Conservation (phyloP, 2,797 vertebrate genomes). For the Pseudochromis fuscus region DNA sequence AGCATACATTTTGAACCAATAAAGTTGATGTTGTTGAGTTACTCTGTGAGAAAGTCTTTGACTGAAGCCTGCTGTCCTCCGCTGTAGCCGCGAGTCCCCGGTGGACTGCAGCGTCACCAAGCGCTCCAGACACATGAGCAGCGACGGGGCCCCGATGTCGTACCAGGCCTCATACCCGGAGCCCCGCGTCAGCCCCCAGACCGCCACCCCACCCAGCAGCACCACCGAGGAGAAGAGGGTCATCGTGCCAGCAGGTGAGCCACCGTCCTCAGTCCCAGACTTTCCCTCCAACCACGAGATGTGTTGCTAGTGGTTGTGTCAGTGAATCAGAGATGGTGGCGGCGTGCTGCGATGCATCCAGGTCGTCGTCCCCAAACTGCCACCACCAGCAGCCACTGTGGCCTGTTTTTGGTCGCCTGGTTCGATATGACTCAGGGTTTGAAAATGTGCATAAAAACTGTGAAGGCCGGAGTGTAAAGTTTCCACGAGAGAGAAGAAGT, state of each 20-base stretch:
- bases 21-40: no score
- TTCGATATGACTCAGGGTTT: conserved; percentile 1
- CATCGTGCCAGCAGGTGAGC: conserved; percentile 87
- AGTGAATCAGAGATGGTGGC: conserved; percentile 23
- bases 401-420: no score
- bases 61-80: neutral
- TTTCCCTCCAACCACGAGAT: conserved; percentile 29
- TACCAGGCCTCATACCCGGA: conserved; percentile 85
- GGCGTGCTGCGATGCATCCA: neutral
- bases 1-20: no score
- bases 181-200: conserved; percentile 82
- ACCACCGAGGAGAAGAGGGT: conserved; percentile 89
- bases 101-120: conserved; percentile 86
- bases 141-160: conserved; percentile 77
- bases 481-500: neutral
- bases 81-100: conserved; percentile 82
- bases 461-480: conserved; percentile 16
- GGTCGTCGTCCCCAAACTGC: conserved; percentile 11
- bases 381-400: neutral
- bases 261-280: neutral
- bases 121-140: conserved; percentile 85
- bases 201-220: conserved; percentile 75
- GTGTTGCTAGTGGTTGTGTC: conserved; percentile 28
- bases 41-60: no score
- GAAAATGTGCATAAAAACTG: conserved; percentile 10